These are phyloP conservation scores for Coreius guichenoti DNA, from an alignment of 2,797 vertebrate species.

Conservation along the genomic window DNA sequence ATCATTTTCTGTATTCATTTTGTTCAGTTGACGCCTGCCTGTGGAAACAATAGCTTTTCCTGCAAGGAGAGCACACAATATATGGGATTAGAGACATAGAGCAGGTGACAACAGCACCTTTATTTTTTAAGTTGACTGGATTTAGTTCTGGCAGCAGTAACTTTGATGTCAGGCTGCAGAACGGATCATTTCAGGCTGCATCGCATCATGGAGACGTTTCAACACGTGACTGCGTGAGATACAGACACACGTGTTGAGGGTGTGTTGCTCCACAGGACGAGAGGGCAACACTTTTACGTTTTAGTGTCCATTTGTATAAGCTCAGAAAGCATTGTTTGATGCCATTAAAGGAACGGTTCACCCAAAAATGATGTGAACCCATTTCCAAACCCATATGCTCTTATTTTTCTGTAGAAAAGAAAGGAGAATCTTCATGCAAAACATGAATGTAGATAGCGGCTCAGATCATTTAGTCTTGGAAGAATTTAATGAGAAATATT, in stretches of 20 bases:
- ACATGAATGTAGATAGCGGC: not conserved
- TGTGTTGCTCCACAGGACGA: slow-evolving; percentile 7
- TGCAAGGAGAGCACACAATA: not conserved
- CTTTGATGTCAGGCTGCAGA: slow-evolving; percentile 19
- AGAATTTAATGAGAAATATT: not conserved
- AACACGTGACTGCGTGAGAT: slow-evolving; percentile 7
- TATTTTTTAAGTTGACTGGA: slow-evolving; percentile 1
- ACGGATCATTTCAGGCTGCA: not conserved
- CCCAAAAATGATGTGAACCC: too few relatives aligned
- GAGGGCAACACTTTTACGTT: not conserved
- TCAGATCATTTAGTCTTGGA: not conserved
- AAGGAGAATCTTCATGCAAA: not conserved
- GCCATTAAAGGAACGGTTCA: not conserved
- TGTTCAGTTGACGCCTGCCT: not conserved
- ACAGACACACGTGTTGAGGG: slow-evolving; percentile 11
- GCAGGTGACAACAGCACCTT: slow-evolving; percentile 41
- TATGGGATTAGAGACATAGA: slow-evolving; percentile 27
- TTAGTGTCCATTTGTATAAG: not conserved
- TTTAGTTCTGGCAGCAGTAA: not conserved
- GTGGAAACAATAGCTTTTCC: slow-evolving; percentile 8
- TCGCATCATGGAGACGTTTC: not conserved
- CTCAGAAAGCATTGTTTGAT: slow-evolving; percentile 18
- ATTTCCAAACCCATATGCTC: not conserved
- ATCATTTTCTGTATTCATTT: not conserved
- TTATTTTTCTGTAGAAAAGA: not conserved